Evolutionary conservation across 2,113 vertebrate species (phyloP).

Genomic region (Odontesthes bonariensis): DNA sequence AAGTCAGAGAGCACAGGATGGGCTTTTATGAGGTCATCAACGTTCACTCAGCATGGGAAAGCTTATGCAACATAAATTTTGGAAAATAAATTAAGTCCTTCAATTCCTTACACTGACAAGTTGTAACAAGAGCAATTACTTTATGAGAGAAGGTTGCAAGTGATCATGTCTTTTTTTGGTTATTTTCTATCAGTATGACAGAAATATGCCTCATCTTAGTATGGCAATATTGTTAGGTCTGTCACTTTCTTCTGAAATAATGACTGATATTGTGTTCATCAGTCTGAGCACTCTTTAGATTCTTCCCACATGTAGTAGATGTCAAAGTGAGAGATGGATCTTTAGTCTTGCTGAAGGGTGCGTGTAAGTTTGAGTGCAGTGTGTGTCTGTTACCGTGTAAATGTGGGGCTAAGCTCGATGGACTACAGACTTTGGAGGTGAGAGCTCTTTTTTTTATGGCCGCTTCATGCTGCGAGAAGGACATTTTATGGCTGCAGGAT

Average conservation of each 20-base stretch:
- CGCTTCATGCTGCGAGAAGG: conserved; percentile 68
- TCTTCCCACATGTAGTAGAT: conserved; percentile 67
- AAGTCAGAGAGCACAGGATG: not conserved
- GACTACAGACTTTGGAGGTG: conserved; percentile 65
- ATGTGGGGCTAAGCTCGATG: conserved; percentile 42
- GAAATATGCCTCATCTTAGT: conserved; percentile 27
- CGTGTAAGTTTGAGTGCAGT: conserved; percentile 29
- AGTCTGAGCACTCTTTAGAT: conserved; percentile 45
- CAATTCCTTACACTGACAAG: not conserved
- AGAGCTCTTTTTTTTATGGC: conserved; percentile 76
- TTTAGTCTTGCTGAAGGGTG: conserved; percentile 54
- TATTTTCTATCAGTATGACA: conserved; percentile 34
- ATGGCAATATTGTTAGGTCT: conserved; percentile 41
- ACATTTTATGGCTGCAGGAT: conserved; percentile 74
- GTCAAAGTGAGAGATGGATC: conserved; percentile 70
- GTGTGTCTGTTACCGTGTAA: conserved; percentile 51
- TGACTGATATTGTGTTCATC: conserved; percentile 37
- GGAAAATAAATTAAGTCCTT: conserved; percentile 3
- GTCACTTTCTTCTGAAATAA: conserved; percentile 47
- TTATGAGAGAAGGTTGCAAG: conserved; percentile 14
- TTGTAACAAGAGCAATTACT: conserved; percentile 44
- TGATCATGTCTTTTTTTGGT: conserved; percentile 29
- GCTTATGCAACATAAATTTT: conserved; percentile 12
- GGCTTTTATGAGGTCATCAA: conserved; percentile 19
- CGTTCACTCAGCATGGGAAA: conserved; percentile 15